Conservation (phyloP, 37 sponge, comb jelly and placozoan species). For the Bolinopsis microptera region DNA sequence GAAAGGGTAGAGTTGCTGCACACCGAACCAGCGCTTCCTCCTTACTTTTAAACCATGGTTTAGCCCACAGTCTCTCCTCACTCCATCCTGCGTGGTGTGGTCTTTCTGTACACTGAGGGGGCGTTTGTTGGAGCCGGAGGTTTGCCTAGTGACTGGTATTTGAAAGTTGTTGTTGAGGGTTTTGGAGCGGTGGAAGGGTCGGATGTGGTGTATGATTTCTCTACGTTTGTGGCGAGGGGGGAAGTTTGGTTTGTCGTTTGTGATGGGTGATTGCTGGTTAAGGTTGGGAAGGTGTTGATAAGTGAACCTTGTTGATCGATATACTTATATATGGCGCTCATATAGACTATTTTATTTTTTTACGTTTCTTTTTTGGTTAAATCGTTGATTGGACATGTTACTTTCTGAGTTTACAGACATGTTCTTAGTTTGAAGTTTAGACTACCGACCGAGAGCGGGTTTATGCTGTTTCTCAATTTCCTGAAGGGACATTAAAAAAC, state of each 20-base stretch:
- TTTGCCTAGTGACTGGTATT: not conserved
- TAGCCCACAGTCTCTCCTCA: not conserved
- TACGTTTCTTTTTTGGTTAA: too few species aligned
- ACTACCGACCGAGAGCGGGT: too few species aligned
- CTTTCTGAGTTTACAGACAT: too few species aligned
- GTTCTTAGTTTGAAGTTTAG: too few species aligned
- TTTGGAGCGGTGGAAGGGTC: not conserved
- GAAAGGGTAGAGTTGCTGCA: too few species aligned
- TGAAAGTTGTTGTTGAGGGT: conserved; percentile 55
- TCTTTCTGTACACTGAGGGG: not conserved
- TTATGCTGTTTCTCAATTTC: too few species aligned
- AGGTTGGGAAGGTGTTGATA: not conserved
- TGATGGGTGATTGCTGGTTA: not conserved
- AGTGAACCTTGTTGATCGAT: not conserved
- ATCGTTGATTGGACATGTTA: too few species aligned
- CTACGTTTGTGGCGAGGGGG: conserved; percentile 24
- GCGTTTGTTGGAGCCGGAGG: not conserved
- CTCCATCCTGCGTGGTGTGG: conserved; percentile 2
- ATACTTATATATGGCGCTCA: not conserved
- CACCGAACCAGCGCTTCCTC: conserved; percentile 35
- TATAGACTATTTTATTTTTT: too few species aligned
- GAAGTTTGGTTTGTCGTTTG: conserved; percentile 15
- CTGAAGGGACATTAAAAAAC: too few species aligned
- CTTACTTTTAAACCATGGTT: conserved; percentile 9
- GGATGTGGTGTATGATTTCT: conserved; percentile 15